phyloP scores from a whole-genome alignment of 2,113 vertebrate genomes.

The Corydoras sp. region DNA sequence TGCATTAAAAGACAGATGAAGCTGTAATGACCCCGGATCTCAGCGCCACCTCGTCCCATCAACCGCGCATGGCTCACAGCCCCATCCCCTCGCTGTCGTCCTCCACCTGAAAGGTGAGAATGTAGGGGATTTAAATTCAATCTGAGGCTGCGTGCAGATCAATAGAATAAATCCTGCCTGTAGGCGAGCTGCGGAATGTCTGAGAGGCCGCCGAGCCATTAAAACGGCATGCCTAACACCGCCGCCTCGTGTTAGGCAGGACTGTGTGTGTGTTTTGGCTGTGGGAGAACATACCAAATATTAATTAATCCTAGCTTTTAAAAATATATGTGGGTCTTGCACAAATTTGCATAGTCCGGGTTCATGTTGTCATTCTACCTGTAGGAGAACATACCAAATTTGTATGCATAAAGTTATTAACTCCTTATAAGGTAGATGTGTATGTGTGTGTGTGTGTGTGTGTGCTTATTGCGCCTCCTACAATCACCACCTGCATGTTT shows the following conservation, averaged over 20 bases:
- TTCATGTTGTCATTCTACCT: no score
- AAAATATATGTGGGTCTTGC: no score
- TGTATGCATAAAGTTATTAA: no score
- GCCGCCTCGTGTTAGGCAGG: background rate
- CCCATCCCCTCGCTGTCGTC: constrained; percentile 26
- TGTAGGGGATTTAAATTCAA: constrained; percentile 65
- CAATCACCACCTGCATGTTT: no score
- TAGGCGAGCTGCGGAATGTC: constrained; percentile 66
- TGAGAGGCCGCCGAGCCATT: constrained; percentile 54
- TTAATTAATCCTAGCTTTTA: no score
- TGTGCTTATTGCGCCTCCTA: no score
- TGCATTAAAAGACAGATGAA: background rate
- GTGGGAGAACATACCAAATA: no score
- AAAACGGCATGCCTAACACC: constrained; percentile 28
- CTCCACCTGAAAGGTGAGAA: constrained; percentile 44
- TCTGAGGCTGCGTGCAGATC: constrained; percentile 58
- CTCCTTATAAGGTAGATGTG: no score
- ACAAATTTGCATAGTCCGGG: no score
- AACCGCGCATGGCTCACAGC: constrained; percentile 35
- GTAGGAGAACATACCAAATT: no score
- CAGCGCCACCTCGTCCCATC: constrained; percentile 14
- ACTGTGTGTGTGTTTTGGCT: no score
- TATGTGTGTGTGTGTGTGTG: no score
- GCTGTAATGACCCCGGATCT: background rate
- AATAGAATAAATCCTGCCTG: constrained; percentile 62